Evolutionary conservation across 1,140 invertebrate genomes (phyloP).

Genomic region (Branchinecta lindahli): DNA sequence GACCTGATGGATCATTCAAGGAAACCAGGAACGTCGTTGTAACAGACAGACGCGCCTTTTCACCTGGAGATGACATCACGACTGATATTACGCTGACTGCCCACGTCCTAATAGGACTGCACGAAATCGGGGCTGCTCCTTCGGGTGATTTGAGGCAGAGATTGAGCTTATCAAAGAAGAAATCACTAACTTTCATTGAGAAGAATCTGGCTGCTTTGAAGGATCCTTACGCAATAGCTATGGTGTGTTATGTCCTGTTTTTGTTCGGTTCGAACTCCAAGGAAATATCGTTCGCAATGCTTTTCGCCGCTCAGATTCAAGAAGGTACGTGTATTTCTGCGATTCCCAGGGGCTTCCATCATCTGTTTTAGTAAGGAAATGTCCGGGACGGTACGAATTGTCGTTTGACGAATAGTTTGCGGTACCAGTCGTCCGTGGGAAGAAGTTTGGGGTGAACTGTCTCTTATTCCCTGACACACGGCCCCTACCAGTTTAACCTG

Average conservation of each 20-base stretch:
- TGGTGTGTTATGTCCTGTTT: conserved; percentile 36
- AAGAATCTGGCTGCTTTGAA: conserved; percentile 27
- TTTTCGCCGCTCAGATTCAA: conserved; percentile 28
- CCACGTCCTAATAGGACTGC: conserved; percentile 36
- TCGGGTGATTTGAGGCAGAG: conserved; percentile 26
- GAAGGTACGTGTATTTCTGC: conserved; percentile 24
- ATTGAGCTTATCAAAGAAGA: neutral
- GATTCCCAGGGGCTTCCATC: too few species aligned
- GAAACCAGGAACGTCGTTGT: conserved; percentile 26
- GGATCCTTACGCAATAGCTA: conserved; percentile 37
- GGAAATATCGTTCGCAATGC: conserved; percentile 30
- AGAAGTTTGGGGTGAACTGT: too few species aligned
- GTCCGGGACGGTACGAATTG: too few species aligned
- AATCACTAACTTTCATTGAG: conserved; percentile 32
- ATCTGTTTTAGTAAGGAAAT: too few species aligned
- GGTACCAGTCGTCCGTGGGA: too few species aligned
- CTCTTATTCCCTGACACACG: too few species aligned
- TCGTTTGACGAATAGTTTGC: too few species aligned
- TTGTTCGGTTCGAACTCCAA: conserved; percentile 31
- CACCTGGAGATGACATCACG: conserved; percentile 19
- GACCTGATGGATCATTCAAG: conserved; percentile 32
- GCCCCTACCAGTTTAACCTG: too few species aligned
- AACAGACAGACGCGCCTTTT: neutral
- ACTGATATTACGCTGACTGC: conserved; percentile 36
- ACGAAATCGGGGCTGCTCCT: conserved; percentile 28